Evolutionary conservation across 2,113 vertebrate genomes (phyloP).

Genomic region (Irena cyanogastra): DNA sequence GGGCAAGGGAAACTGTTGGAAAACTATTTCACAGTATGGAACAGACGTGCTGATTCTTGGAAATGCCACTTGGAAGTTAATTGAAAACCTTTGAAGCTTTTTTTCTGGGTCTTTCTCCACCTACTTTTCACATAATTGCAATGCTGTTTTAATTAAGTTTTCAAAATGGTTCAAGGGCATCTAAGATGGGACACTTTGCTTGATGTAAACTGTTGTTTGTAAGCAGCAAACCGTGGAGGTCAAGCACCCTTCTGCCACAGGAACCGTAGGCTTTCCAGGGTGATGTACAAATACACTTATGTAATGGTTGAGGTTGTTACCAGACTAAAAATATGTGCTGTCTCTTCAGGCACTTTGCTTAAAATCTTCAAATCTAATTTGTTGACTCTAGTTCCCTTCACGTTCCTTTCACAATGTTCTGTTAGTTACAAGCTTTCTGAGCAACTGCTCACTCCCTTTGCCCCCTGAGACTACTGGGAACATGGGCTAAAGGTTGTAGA

Average conservation of each 20-base stretch:
- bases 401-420: background rate
- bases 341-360: background rate
- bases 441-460: background rate
- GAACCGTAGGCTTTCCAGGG: background rate
- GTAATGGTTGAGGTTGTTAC: background rate
- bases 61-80: background rate
- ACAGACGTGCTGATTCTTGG: background rate
- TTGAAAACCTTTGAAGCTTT: background rate
- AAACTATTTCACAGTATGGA: background rate
- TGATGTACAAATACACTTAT: background rate
- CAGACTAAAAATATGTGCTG: background rate
- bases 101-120: background rate
- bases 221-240: background rate
- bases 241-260: background rate
- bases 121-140: background rate
- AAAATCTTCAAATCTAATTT: background rate
- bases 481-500: conserved; percentile 25
- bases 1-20: background rate
- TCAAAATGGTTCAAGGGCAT: background rate
- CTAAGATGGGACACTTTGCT: background rate
- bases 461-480: conserved; percentile 16
- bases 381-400: background rate
- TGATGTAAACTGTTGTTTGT: background rate
- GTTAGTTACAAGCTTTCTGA: conserved; percentile 2
- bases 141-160: background rate